These are phyloP conservation scores for Callosobruchus maculatus DNA, from an alignment of 2,888 invertebrate species.

Conservation along the genomic window DNA sequence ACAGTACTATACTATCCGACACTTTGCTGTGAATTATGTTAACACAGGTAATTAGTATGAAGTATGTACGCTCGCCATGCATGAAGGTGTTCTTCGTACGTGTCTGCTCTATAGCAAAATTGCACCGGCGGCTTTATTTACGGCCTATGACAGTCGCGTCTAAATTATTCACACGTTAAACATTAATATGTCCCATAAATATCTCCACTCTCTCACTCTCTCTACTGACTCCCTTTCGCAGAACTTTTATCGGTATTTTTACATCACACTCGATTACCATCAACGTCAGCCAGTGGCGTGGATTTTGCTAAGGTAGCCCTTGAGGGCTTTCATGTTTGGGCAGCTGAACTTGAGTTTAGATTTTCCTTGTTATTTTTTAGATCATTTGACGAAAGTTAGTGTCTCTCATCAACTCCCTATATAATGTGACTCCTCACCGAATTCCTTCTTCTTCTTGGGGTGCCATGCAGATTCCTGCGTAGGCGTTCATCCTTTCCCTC, in stretches of 20 bases:
- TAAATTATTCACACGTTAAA: slow-evolving; percentile 19
- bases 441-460: too few relatives aligned
- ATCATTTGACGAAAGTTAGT: too few relatives aligned
- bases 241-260: slow-evolving; percentile 28
- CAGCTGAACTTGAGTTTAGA: too few relatives aligned
- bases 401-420: too few relatives aligned
- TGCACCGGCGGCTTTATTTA: background rate
- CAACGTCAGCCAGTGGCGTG: slow-evolving; percentile 27
- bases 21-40: background rate
- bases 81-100: background rate
- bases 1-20: background rate
- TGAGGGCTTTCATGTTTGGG: too few relatives aligned
- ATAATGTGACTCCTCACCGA: too few relatives aligned
- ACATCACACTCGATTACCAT: slow-evolving; percentile 28
- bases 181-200: slow-evolving; percentile 12
- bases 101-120: background rate
- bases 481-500: too few relatives aligned
- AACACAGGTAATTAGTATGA: background rate
- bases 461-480: too few relatives aligned
- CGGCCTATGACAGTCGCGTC: slow-evolving; percentile 5
- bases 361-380: too few relatives aligned
- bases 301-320: slow-evolving; percentile 9
- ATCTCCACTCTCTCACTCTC: slow-evolving; percentile 5
- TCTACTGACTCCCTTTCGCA: slow-evolving; percentile 8
- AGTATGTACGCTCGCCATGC: background rate